phyloP scores from a whole-genome alignment of 2,888 invertebrate genomes.

The Patella ulyssiponensis region DNA sequence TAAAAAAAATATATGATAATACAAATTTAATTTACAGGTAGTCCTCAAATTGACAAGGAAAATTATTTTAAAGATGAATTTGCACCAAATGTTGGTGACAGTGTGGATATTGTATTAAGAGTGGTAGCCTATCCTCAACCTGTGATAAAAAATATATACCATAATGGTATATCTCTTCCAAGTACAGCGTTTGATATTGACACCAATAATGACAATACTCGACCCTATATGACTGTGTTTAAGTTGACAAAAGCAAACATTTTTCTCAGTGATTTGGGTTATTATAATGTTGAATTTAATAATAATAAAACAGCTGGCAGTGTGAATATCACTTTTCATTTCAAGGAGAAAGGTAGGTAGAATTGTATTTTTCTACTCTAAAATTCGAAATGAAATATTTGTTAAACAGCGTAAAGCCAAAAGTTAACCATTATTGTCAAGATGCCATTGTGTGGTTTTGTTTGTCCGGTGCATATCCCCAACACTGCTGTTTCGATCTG shows the following conservation, averaged over 20 bases:
- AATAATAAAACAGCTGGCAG: neutral
- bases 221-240: neutral
- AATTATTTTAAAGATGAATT: neutral
- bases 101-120: neutral
- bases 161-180: neutral
- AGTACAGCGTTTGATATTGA: neutral
- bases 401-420: too few species aligned
- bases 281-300: neutral
- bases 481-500: too few species aligned
- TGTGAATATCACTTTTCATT: neutral
- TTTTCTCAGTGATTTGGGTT: neutral
- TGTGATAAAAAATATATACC: neutral
- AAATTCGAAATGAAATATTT: too few species aligned
- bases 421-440: too few species aligned
- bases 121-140: neutral
- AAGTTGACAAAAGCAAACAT: neutral
- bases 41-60: neutral
- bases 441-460: too few species aligned
- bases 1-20: too few species aligned
- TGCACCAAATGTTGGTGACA: neutral
- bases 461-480: too few species aligned
- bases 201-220: neutral
- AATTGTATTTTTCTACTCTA: too few species aligned
- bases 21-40: neutral
- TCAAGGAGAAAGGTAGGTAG: neutral